Base-by-base conservation (phyloP, 2,888 invertebrate species). In the Drosophila aldrichi region DNA sequence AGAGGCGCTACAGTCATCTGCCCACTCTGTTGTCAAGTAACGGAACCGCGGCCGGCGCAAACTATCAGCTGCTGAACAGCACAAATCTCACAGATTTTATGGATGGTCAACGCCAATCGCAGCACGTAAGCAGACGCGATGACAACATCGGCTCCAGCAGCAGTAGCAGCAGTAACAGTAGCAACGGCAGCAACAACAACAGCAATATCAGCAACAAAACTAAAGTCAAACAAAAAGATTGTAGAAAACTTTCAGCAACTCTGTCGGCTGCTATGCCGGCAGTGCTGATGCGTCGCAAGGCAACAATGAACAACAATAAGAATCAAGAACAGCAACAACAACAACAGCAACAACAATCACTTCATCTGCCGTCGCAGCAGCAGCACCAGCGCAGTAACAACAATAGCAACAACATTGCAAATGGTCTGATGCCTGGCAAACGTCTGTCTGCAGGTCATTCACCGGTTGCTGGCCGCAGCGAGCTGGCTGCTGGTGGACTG, bases 121-220 rank as follows among this genome's bases (percentile, higher is more conserved):
- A 85, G 74, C 91, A 91, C 90, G 87, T 91, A 76, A 90, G 91
- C 81, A 81, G 91, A 49, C 89, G 90, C 62, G 88, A 88, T 70
- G 84, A 75, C 78, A 79, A 62, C 59, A 75, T 58, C 74, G 44
- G 43, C 18, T 22, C 40, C 46, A 64, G 52, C 58, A 60, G 43
- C 43, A 64, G 44, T 20, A 38, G 38, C 38, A 38, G 16, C 63
- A 66, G 20, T 54, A 59, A 34, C 34, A 36, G 16, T 16, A 36
- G 16, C 36, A 64, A 43, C 64, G 64, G 14, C 69, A 69, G 16
- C 44, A 46, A 10, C 52, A 59, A 22, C 68, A 68, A 20, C 54
- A 79, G 29, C 73, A 68, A 20, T 51, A 79, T 29, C 73, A 70
- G 22, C 32, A 52, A 41, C 65, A 62, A 61, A 34, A 38, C 64